phyloP scores from a whole-genome alignment of 2,888 invertebrate genomes.

The Scrobipalpa atriplicella region DNA sequence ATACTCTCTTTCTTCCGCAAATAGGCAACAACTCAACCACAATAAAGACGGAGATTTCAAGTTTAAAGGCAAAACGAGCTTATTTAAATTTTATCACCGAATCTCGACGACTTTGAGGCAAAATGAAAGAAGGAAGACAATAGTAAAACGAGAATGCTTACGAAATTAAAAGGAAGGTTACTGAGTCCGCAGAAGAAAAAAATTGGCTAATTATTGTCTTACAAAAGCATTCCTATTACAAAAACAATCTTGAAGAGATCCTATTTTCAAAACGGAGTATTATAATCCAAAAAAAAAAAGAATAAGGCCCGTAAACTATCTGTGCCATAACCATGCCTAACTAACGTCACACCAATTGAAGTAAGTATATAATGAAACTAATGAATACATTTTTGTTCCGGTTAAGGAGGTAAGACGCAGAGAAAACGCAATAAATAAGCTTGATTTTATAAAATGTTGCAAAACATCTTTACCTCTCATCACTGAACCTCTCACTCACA shows the following conservation, averaged over 20 bases:
- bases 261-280: too few species aligned
- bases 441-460: background rate
- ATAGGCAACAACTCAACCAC: background rate
- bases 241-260: background rate
- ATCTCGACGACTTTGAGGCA: conserved; percentile 45
- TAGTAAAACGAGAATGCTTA: conserved; percentile 47
- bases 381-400: too few species aligned
- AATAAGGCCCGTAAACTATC: background rate
- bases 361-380: too few species aligned
- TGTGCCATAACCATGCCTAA: too few species aligned
- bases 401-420: too few species aligned
- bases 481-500: background rate
- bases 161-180: conserved; percentile 41
- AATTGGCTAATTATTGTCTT: conserved; percentile 14
- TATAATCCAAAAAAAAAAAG: too few species aligned
- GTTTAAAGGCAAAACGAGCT: conserved; percentile 50
- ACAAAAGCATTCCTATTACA: background rate
- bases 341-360: too few species aligned
- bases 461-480: background rate
- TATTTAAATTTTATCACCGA: conserved; percentile 60
- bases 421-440: too few species aligned
- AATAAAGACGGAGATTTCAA: conserved; percentile 41
- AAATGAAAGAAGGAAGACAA: conserved; percentile 54
- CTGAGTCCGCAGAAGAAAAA: background rate
- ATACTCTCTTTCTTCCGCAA: background rate